Base-by-base conservation (phyloP, 2,888 invertebrate species). In the Acanthosoma haemorrhoidale region DNA sequence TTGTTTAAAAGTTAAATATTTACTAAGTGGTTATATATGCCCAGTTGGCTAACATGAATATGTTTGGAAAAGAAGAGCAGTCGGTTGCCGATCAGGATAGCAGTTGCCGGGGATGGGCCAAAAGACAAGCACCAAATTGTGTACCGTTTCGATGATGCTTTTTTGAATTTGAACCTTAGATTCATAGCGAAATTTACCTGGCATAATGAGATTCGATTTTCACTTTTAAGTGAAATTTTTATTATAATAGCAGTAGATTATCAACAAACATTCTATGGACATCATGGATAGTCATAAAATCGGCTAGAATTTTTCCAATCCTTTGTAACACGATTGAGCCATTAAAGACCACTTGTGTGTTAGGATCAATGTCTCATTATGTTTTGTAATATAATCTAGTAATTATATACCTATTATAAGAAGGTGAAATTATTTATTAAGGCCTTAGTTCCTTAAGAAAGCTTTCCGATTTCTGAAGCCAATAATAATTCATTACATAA, bases 151-250 rank as follows among this genome's bases (percentile, higher is more conserved):
- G n/a, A n/a, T 25, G 29, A 25, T 51, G 51, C 39, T 64, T 64
- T 25, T 25, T 38, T 41, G 29, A 64, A 41, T 29, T 41, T 64
- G 16, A 41, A 41, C 38, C 13, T 29, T 64, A 64, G 41, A 64
- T 41, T 64, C 39, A 64, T 64, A 64, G 61, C 21, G n/a, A 25
- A 32, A 61, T 61, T 61, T 61, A 61, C 61, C 34, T n/a, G 21
- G 36, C 61, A 61, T 36, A 61, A 51, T 51, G 51, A 25, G 51
- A 51, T n/a, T 51, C 8, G 3, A 51, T 51, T 25, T 51, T 25
- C 25, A 51, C 29, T 25, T 25, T 4, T 11, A 51, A 51, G 25
- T 43, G 43, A 25, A n/a, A 51, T 51, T 51, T 21, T n/a, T 51
- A 25, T n/a, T n/a, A 25, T 51, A n/a, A 21, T 25, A 51, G 21